These are phyloP conservation scores for Sinotaia quadrata DNA, from an alignment of 2,888 invertebrate genomes.

Conservation along the genomic window DNA sequence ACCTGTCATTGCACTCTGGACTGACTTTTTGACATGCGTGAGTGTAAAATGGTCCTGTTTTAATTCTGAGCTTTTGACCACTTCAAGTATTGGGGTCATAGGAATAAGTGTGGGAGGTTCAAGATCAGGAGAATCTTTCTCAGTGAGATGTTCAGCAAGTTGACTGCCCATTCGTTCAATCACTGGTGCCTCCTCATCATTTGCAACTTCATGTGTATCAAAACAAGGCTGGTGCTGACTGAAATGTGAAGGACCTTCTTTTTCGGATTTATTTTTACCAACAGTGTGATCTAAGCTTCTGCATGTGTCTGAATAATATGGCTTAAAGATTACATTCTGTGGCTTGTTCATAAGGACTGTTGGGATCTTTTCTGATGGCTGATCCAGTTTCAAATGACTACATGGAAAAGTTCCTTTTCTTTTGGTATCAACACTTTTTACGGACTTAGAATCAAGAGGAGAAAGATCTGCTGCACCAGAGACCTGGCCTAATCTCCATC, in stretches of 20 bases:
- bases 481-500: too few relatives aligned
- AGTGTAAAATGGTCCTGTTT: neutral
- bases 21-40: neutral
- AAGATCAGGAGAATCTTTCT: slow-evolving; percentile 13
- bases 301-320: neutral
- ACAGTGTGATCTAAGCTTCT: too few relatives aligned
- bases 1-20: neutral
- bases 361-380: neutral
- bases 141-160: neutral
- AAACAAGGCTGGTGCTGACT: neutral
- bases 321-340: neutral
- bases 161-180: slow-evolving; percentile 10
- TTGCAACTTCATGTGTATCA: neutral
- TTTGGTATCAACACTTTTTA: neutral
- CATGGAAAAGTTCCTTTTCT: neutral
- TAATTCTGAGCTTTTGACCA: neutral
- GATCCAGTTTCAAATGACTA: neutral
- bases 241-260: too few relatives aligned
- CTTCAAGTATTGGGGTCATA: neutral
- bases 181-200: slow-evolving; percentile 12
- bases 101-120: slow-evolving; percentile 24
- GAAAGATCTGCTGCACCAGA: too few relatives aligned
- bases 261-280: neutral
- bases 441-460: too few relatives aligned
- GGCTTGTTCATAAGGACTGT: neutral